Conservation (phyloP, 2,113 vertebrate species). For the Sialia sialis region DNA sequence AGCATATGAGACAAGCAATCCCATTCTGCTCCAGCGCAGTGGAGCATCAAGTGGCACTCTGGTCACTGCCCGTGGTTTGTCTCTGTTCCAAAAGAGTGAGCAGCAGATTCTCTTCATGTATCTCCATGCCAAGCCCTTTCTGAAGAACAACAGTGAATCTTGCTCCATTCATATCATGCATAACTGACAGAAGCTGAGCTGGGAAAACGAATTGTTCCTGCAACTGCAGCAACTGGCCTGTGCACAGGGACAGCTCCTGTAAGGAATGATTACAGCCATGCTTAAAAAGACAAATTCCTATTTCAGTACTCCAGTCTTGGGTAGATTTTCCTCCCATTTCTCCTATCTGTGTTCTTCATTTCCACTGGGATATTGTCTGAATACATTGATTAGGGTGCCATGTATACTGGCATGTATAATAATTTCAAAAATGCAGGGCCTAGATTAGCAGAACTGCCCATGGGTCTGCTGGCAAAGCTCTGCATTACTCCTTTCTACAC, state of each 20-base stretch:
- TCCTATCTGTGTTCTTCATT: background rate
- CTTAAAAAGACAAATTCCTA: background rate
- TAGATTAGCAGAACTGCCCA: background rate
- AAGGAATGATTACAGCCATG: background rate
- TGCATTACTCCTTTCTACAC: background rate
- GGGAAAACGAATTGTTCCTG: background rate
- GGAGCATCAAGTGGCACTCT: background rate
- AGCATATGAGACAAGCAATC: background rate
- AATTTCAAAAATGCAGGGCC: background rate
- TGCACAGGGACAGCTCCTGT: background rate
- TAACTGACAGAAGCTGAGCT: background rate
- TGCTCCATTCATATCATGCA: background rate
- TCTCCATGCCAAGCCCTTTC: background rate
- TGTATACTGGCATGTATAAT: background rate
- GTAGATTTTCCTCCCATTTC: background rate
- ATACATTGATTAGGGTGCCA: background rate
- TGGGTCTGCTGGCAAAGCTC: background rate
- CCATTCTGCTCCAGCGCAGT: background rate
- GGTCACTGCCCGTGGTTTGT: background rate
- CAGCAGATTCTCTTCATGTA: background rate
- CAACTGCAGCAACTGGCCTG: background rate
- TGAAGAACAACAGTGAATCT: background rate
- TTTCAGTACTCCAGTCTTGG: background rate
- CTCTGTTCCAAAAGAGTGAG: background rate
- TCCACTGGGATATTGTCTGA: background rate